These are phyloP conservation scores for Hyalella azteca DNA, from an alignment of 2,888 invertebrate species.

Conservation along the genomic window DNA sequence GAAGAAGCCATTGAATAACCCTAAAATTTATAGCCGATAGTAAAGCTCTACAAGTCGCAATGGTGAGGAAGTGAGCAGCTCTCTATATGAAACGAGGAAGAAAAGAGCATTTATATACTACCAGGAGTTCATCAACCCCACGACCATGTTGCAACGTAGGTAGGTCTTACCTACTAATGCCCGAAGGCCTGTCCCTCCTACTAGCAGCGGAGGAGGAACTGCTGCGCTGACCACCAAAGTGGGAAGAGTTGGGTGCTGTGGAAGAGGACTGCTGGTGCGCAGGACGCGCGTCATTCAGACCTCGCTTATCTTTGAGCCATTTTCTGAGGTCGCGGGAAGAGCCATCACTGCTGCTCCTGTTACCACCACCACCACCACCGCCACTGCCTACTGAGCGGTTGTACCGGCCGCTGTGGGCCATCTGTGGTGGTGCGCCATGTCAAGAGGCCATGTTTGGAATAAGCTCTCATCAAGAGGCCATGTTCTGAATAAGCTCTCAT, in stretches of 20 bases:
- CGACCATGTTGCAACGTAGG: too few species aligned
- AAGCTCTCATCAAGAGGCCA: neutral
- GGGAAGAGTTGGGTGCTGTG: neutral
- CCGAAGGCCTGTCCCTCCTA: neutral
- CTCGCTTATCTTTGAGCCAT: conserved; percentile 20
- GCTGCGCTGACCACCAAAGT: neutral
- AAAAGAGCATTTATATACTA: too few species aligned
- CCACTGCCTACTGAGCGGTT: too few species aligned
- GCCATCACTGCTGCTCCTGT: neutral
- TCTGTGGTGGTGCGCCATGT: neutral
- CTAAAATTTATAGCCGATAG: too few species aligned
- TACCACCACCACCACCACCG: too few species aligned
- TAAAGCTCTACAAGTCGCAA: too few species aligned
- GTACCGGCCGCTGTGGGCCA: neutral
- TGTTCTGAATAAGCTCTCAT: neutral
- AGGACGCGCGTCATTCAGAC: neutral
- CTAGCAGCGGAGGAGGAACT: conserved; percentile 1
- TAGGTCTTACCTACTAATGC: neutral
- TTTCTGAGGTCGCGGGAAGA: neutral
- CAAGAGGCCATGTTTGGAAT: neutral
- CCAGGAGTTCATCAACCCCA: too few species aligned
- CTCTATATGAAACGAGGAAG: too few species aligned
- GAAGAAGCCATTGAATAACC: too few species aligned
- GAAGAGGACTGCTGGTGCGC: neutral
- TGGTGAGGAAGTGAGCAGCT: too few species aligned